phyloP scores from a whole-genome alignment of 1,140 invertebrate species.

The Drosophila asahinai region DNA sequence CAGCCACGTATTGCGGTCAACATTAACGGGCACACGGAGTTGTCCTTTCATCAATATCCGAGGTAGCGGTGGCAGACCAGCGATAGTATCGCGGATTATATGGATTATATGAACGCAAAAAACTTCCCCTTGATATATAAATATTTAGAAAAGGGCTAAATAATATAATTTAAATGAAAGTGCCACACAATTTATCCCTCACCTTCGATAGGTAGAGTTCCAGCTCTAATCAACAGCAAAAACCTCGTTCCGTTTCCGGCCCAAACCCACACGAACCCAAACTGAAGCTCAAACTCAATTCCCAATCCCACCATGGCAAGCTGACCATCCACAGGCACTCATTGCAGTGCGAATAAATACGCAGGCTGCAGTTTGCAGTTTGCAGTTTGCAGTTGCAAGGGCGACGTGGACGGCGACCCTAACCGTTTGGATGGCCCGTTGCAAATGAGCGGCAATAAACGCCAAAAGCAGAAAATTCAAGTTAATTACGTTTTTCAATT shows the following conservation, averaged over 20 bases:
- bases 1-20: conserved; percentile 71
- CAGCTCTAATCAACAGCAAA: conserved; percentile 41
- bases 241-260: conserved; percentile 13
- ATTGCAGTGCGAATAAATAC: conserved; percentile 68
- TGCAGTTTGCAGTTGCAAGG: conserved; percentile 32
- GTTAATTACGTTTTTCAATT: conserved; percentile 84
- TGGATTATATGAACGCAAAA: background rate
- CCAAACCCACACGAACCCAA: conserved; percentile 4
- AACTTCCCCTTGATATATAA: background rate
- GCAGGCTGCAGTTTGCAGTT: conserved; percentile 26
- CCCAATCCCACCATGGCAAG: conserved; percentile 29
- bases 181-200: too few relatives aligned
- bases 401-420: conserved; percentile 24
- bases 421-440: conserved; percentile 59
- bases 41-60: conserved; percentile 14
- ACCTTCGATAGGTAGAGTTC: background rate
- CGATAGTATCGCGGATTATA: background rate
- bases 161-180: background rate
- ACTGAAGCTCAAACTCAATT: conserved; percentile 39
- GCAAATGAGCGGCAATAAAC: conserved; percentile 81
- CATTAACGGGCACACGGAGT: conserved; percentile 50
- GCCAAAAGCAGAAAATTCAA: conserved; percentile 82
- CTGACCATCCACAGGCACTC: conserved; percentile 25
- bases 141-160: too few relatives aligned
- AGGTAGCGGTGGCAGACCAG: background rate